Conservation (phyloP, 2,113 vertebrate genomes). For the Orientallactaga bullata region DNA sequence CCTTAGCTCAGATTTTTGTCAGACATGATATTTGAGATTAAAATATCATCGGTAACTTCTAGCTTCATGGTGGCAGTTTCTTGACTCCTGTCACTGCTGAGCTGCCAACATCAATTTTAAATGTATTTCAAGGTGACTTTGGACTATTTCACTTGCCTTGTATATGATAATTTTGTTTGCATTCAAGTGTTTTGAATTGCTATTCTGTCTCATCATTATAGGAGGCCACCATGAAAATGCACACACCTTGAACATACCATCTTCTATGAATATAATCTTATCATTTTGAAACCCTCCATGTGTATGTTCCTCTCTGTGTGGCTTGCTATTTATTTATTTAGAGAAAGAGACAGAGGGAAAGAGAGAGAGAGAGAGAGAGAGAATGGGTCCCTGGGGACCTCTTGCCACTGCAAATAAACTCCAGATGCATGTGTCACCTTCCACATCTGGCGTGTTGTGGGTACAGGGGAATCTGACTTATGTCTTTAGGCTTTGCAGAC, state of each 20-base stretch:
- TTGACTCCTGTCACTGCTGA: constrained; percentile 60
- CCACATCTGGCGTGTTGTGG: too few species aligned
- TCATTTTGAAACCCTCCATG: constrained; percentile 22
- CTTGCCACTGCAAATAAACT: too few species aligned
- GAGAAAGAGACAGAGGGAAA: too few species aligned
- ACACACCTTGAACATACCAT: constrained; percentile 47
- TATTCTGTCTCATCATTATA: constrained; percentile 30
- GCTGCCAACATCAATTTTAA: constrained; percentile 74
- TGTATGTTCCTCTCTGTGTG: neutral
- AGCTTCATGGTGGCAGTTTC: constrained; percentile 61
- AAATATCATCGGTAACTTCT: constrained; percentile 73
- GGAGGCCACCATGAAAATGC: neutral
- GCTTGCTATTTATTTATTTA: too few species aligned
- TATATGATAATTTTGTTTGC: constrained; percentile 54
- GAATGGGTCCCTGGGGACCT: too few species aligned
- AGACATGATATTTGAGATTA: constrained; percentile 71
- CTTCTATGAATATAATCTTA: constrained; percentile 47
- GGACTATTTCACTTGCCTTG: constrained; percentile 62
- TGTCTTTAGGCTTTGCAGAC: too few species aligned
- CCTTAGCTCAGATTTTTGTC: constrained; percentile 30
- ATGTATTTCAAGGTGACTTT: constrained; percentile 79
- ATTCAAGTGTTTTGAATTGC: constrained; percentile 50
- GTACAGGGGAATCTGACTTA: too few species aligned
- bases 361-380: too few species aligned
- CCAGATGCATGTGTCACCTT: too few species aligned